Conservation (phyloP, 2,888 invertebrate species). For the Laspeyria flexula region DNA sequence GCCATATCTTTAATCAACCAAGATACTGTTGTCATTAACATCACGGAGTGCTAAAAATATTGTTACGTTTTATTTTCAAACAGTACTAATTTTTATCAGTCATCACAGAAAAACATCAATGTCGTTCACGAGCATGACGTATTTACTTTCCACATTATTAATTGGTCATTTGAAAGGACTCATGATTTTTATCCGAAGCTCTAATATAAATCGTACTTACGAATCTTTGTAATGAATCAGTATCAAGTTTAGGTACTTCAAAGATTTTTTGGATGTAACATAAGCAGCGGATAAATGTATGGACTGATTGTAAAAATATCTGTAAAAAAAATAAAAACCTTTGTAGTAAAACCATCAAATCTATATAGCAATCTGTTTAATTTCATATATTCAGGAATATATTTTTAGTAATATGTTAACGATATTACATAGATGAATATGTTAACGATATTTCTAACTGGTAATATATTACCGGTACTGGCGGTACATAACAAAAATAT, state of each 20-base stretch:
- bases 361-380: no score
- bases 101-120: no score
- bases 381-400: no score
- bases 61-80: background rate
- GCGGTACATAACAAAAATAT: no score
- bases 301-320: conserved; percentile 4
- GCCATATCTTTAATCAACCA: background rate
- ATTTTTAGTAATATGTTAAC: no score
- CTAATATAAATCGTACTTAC: conserved; percentile 2
- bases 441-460: no score
- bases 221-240: background rate
- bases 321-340: background rate
- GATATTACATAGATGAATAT: no score
- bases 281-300: conserved; percentile 3
- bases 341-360: no score
- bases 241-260: background rate
- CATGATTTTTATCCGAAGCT: no score
- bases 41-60: background rate
- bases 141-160: background rate
- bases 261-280: conserved; percentile 2
- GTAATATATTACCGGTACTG: no score
- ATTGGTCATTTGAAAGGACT: no score
- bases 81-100: background rate
- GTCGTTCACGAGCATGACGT: background rate
- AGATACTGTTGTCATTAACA: background rate